These are phyloP conservation scores for Crotalus viridis DNA, from an alignment of 2,113 vertebrate genomes.

Conservation along the genomic window DNA sequence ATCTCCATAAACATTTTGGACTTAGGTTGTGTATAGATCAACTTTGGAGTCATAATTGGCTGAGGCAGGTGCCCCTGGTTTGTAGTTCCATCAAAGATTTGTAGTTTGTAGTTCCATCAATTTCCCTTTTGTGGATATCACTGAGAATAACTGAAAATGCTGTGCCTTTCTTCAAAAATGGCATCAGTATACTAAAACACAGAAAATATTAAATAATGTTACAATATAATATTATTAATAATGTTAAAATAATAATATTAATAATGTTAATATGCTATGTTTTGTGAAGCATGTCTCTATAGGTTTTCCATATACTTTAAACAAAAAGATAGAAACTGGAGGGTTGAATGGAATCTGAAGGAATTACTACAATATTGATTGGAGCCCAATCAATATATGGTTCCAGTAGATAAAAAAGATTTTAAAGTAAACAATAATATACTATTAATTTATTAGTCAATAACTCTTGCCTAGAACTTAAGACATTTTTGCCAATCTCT, in stretches of 20 bases:
- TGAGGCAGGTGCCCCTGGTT: background rate
- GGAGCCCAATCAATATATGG: background rate
- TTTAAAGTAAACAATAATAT: background rate
- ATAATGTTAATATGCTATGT: background rate
- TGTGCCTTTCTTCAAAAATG: background rate
- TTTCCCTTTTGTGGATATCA: no score
- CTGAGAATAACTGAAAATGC: no score
- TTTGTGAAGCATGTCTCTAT: background rate
- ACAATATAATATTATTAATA: background rate
- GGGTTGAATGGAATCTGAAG: background rate
- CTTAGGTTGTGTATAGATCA: no score
- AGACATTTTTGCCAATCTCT: background rate
- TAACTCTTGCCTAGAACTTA: background rate
- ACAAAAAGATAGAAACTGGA: background rate
- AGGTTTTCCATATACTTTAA: background rate
- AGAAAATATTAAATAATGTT: background rate
- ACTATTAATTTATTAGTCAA: background rate
- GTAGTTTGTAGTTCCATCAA: no score
- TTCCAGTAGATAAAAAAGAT: background rate
- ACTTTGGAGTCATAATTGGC: background rate
- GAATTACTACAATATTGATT: background rate
- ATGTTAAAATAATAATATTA: background rate
- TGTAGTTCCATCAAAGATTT: no score
- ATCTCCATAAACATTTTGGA: no score
- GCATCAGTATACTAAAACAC: background rate